Evolutionary conservation across 2,888 invertebrate species (phyloP).

Genomic region (Melieria picta): DNA sequence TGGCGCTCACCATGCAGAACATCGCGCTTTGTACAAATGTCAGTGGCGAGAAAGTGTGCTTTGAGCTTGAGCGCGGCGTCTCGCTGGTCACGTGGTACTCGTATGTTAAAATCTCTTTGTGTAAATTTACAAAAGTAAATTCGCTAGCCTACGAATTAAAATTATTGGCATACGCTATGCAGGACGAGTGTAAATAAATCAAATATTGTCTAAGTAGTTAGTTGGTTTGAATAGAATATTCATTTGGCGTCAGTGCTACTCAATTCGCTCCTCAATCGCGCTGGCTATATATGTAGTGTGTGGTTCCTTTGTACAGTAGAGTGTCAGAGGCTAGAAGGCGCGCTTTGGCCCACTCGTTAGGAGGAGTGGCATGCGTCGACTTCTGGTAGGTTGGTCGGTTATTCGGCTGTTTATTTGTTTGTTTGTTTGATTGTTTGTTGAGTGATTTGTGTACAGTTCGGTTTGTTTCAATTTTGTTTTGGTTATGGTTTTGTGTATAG

Average conservation of each 20-base stretch:
- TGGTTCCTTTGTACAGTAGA: no score
- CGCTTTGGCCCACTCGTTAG: no score
- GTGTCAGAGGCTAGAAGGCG: no score
- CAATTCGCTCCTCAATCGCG: no score
- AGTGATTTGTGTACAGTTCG: conserved; percentile 3
- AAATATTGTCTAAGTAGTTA: conserved; percentile 12
- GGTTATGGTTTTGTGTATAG: no score
- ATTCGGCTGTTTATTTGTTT: neutral
- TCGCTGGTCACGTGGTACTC: no score
- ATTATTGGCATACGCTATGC: neutral
- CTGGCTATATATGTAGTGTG: no score
- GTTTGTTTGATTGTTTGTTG: conserved; percentile 1
- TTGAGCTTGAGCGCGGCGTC: neutral
- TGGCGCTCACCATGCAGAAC: conserved; percentile 22
- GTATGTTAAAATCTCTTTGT: conserved; percentile 18
- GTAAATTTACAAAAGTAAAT: conserved; percentile 11
- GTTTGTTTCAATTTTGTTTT: conserved; percentile 4
- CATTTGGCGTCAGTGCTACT: conserved; percentile 17
- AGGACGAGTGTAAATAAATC: conserved; percentile 5
- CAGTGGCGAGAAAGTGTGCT: neutral
- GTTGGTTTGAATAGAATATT: neutral
- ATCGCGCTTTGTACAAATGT: neutral
- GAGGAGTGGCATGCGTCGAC: no score
- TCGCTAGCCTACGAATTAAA: conserved; percentile 28
- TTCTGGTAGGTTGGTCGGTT: conserved; percentile 18